Conservation (phyloP, 2,113 vertebrate genomes). For the Lamprotornis superbus region DNA sequence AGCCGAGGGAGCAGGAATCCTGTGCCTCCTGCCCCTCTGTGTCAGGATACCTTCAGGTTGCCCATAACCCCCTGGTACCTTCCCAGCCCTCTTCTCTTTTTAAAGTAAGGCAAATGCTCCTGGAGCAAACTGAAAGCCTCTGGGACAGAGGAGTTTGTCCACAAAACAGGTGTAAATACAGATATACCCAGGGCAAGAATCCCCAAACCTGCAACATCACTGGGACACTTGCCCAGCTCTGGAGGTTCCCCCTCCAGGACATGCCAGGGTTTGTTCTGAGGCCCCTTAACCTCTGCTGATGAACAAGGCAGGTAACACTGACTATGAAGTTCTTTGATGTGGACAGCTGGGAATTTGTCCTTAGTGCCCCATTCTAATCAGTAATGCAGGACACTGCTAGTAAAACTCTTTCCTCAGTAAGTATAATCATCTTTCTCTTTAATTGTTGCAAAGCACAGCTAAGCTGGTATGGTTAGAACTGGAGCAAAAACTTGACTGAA, state of each 20-base stretch:
- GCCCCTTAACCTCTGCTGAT: background rate
- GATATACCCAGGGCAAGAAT: background rate
- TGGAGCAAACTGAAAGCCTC: background rate
- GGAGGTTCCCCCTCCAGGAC: background rate
- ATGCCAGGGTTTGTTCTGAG: slow-evolving; percentile 10
- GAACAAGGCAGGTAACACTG: background rate
- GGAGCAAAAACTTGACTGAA: slow-evolving; percentile 74
- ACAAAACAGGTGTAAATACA: background rate
- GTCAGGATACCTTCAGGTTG: background rate
- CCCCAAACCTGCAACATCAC: background rate
- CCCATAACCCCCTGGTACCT: background rate
- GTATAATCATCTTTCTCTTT: slow-evolving; percentile 46
- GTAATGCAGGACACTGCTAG: slow-evolving; percentile 5
- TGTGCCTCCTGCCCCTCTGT: background rate
- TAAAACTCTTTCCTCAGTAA: slow-evolving; percentile 41
- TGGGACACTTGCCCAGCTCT: background rate
- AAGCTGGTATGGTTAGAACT: slow-evolving; percentile 65
- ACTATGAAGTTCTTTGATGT: slow-evolving; percentile 19
- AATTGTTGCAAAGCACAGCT: slow-evolving; percentile 25
- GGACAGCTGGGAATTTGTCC: slow-evolving; percentile 22
- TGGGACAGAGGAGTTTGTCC: background rate
- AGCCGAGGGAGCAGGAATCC: background rate
- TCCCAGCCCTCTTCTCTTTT: slow-evolving; percentile 21
- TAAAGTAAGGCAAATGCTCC: slow-evolving; percentile 15
- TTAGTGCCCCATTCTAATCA: slow-evolving; percentile 1